Conservation (phyloP, 2,113 vertebrate species). For the Columbina picui region DNA sequence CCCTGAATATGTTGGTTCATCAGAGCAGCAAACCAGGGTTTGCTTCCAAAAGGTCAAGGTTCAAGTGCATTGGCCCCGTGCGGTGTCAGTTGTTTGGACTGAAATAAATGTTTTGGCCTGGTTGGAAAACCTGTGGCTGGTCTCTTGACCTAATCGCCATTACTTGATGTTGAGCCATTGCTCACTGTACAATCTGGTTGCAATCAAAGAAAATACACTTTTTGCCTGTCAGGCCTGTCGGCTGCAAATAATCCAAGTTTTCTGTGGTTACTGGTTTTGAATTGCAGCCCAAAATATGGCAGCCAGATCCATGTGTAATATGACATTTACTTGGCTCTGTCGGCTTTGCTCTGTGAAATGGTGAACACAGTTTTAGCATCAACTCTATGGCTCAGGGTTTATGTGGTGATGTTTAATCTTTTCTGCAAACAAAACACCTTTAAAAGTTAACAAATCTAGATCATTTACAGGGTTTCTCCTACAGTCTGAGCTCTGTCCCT, state of each 20-base stretch:
- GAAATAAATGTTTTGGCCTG: not conserved
- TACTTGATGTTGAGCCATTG: not conserved
- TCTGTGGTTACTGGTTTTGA: not conserved
- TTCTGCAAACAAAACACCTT: not conserved
- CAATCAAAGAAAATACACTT: not conserved
- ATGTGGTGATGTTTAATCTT: not conserved
- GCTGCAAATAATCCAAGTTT: not conserved
- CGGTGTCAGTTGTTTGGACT: not conserved
- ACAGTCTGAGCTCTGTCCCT: not conserved
- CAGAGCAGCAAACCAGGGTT: not conserved
- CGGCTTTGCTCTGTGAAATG: not conserved
- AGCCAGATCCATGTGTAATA: not conserved
- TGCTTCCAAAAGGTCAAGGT: not conserved
- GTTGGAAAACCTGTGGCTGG: not conserved
- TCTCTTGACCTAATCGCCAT: not conserved
- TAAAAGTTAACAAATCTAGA: not conserved
- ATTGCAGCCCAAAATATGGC: not conserved
- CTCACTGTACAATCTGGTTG: not conserved
- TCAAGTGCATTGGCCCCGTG: fast-evolving
- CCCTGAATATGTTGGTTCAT: not conserved
- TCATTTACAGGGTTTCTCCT: not conserved
- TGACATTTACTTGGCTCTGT: not conserved
- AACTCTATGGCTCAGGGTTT: not conserved
- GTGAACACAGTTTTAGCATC: not conserved
- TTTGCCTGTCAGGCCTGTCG: not conserved